These are phyloP conservation scores for Campoletis raptor DNA, from an alignment of 2,888 invertebrate genomes.

Conservation along the genomic window DNA sequence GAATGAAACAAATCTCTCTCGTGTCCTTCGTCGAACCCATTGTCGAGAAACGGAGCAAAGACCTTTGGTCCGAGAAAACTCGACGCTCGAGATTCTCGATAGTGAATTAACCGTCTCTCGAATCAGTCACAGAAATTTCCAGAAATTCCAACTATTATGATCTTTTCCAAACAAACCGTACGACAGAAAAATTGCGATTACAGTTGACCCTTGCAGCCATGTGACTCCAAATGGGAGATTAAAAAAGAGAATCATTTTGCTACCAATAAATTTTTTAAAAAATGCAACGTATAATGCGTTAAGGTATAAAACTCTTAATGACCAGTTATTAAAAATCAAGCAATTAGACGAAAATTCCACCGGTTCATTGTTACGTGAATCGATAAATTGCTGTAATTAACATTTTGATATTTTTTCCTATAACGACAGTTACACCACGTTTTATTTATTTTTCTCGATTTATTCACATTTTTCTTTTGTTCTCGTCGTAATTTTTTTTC, in stretches of 20 bases:
- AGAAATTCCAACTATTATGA: not conserved
- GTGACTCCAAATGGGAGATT: not conserved
- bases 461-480: not conserved
- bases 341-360: not conserved
- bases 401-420: not conserved
- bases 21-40: not conserved
- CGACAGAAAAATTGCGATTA: not conserved
- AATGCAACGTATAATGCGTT: not conserved
- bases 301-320: not conserved
- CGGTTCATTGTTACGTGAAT: not conserved
- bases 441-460: not conserved
- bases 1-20: not conserved
- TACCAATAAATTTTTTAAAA: not conserved
- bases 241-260: not conserved
- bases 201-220: slow-evolving; percentile 15
- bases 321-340: not conserved
- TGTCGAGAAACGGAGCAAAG: slow-evolving; percentile 15
- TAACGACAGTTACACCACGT: not conserved
- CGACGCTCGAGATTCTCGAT: not conserved
- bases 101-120: slow-evolving; percentile 2
- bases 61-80: slow-evolving; percentile 32
- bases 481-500: not conserved
- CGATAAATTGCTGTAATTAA: not conserved
- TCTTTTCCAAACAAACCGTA: not conserved
- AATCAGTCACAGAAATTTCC: slow-evolving; percentile 12